A percentile compares a stretch with the other conserved stretches of the same genome.
Evolutionary conservation across 1,140 invertebrate species (phyloP).

Genomic region (Dolichoris vasculosae): DNA sequence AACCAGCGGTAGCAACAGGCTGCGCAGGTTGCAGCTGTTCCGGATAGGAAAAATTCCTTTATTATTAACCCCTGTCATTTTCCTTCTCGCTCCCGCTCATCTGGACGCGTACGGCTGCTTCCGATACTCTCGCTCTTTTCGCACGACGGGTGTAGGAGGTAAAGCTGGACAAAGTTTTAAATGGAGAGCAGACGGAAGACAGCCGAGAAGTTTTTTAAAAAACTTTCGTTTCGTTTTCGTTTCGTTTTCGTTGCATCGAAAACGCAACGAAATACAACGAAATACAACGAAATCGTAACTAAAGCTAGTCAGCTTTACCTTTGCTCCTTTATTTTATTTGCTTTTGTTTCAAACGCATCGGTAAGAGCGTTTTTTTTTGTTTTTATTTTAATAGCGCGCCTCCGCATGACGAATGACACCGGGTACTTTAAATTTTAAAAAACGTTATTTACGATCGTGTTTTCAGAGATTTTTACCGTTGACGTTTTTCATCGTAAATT

Average conservation of each 20-base stretch:
- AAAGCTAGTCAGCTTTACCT: not conserved
- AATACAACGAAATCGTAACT: too few species aligned
- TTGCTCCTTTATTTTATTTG: not conserved
- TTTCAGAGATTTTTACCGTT: not conserved
- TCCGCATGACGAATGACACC: not conserved
- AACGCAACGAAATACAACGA: too few species aligned
- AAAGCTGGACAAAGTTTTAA: not conserved
- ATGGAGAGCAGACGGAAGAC: not conserved
- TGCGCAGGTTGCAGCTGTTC: constrained; percentile 66
- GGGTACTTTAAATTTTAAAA: not conserved
- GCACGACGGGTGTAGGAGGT: not conserved
- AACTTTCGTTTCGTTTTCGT: not conserved
- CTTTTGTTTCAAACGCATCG: not conserved
- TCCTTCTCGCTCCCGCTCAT: not conserved
- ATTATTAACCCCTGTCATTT: constrained; percentile 41
- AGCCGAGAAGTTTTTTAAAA: constrained; percentile 9
- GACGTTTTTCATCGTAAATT: not conserved
- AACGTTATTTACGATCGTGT: not conserved
- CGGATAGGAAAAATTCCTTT: constrained; percentile 59
- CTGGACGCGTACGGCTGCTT: not conserved
- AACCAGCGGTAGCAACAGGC: constrained; percentile 36
- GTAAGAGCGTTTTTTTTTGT: not conserved
- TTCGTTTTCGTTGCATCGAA: too few species aligned
- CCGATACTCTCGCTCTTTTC: not conserved
- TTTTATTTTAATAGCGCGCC: too few species aligned